phyloP scores from a whole-genome alignment of 2,113 vertebrate species.

The Axis porcinus region DNA sequence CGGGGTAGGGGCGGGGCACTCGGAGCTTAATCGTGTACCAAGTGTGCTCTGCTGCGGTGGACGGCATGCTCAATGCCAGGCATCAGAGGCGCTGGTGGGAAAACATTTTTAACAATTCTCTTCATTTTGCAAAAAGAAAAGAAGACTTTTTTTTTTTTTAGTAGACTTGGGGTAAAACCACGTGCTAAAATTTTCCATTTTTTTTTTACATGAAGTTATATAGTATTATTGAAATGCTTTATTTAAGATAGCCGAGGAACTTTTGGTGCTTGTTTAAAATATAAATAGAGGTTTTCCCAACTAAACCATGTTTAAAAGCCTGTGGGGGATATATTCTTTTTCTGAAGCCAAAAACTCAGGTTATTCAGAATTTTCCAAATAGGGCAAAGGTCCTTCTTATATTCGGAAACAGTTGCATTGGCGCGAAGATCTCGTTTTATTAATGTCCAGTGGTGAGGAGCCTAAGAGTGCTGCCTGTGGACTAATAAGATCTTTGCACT shows the following conservation, averaged over 20 bases:
- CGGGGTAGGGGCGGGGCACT: background rate
- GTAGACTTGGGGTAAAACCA: background rate
- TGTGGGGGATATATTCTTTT: background rate
- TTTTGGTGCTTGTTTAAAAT: background rate
- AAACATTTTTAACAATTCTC: background rate
- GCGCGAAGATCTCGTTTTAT: background rate
- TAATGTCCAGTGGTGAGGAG: background rate
- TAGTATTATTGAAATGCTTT: background rate
- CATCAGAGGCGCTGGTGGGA: background rate
- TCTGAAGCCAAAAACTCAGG: background rate
- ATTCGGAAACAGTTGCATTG: background rate
- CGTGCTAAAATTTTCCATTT: background rate
- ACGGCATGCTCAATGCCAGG: background rate
- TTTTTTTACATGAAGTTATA: constrained; percentile 15
- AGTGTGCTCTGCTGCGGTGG: background rate
- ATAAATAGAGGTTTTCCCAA: background rate
- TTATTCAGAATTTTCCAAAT: constrained; percentile 29
- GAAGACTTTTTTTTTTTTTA: background rate
- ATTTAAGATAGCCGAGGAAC: constrained; percentile 1
- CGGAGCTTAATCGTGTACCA: background rate
- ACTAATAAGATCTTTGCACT: background rate
- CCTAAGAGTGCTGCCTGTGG: background rate
- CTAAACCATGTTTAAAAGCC: background rate
- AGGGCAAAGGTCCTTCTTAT: background rate
- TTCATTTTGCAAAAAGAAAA: constrained; percentile 32